Evolutionary conservation across 2,888 invertebrate species (phyloP).

Genomic region (Bellardia pandia): DNA sequence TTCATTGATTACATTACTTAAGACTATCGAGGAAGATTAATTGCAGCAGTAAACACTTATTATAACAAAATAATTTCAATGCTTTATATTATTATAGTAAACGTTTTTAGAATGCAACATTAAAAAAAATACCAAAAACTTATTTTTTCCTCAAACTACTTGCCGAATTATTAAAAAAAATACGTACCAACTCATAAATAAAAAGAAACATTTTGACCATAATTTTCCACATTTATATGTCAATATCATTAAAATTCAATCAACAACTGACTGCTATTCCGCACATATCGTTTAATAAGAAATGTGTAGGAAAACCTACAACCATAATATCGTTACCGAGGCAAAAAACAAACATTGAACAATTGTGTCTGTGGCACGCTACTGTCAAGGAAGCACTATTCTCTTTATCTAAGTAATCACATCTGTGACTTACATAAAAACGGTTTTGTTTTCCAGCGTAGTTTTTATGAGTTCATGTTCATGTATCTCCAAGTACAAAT

Average conservation of each 20-base stretch:
- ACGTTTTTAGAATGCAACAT: too few species aligned
- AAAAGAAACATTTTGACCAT: neutral
- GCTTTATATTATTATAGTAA: too few species aligned
- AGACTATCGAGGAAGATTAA: slow-evolving; percentile 41
- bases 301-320: neutral
- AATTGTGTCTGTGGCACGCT: neutral
- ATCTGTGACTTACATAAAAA: slow-evolving; percentile 37
- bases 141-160: too few species aligned
- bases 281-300: neutral
- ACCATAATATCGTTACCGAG: neutral
- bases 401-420: neutral
- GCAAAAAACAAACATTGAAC: neutral
- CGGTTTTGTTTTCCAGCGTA: neutral
- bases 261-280: neutral
- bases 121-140: too few species aligned
- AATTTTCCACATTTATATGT: neutral
- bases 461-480: neutral
- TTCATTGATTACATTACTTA: slow-evolving; percentile 44
- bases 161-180: too few species aligned
- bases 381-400: neutral
- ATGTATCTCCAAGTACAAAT: slow-evolving; percentile 19
- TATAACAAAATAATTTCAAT: too few species aligned
- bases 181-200: too few species aligned
- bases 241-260: slow-evolving; percentile 12
- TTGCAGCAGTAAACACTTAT: too few species aligned